Base-by-base conservation (phyloP, 1,140 invertebrate genomes). In the Palaemon carinicauda region DNA sequence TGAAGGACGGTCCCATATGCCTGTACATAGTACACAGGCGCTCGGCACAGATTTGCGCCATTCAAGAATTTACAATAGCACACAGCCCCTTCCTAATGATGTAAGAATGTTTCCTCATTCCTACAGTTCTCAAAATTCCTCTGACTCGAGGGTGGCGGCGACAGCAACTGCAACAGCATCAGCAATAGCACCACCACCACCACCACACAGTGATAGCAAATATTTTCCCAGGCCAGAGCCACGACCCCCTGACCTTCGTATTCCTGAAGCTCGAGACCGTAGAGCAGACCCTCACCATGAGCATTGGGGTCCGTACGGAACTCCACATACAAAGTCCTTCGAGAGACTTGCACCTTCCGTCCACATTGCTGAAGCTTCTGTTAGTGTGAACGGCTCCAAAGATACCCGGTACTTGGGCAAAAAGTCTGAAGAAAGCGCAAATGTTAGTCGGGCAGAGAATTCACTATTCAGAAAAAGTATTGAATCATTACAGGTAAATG, bases 331-430 rank as follows among this genome's bases (percentile, higher is more conserved):
- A 51, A 86, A 86, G 52, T 19, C 84, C 78, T 41, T 74, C 29
- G 84, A 80, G 60, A 79, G 56, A n/a, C 77, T 80, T 77, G 84
- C 84, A 12, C 77, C 84, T 54, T 86, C 84, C 84, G 84, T 86
- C 84, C 84, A 86, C 75, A 74, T 56, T n/a, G 54, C 83, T 31
- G 33, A 27, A 50, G 50, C 54, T 56, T 52, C 83, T 54, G 53
- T 41, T 41, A 86, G 56, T 71, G 84, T 86, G 65, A 86, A 86
- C 65, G 84, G 84, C 65, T 80, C 84, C 51, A 86, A 86, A 65
- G 84, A 86, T 73, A 60, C 84, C n/a, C 77, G 80, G 10, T 86
- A 86, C 50, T 69, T 80, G 41, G 77, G 77, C 17, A 79, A 54
- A 24, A 79, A 80, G 29, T 10, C 51, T 12, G 84, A 86, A 31